Percentiles rank a stretch among this genome's conserved stretches.
Conservation (phyloP, 2,888 invertebrate genomes). For the Drosophila basisetae region DNA sequence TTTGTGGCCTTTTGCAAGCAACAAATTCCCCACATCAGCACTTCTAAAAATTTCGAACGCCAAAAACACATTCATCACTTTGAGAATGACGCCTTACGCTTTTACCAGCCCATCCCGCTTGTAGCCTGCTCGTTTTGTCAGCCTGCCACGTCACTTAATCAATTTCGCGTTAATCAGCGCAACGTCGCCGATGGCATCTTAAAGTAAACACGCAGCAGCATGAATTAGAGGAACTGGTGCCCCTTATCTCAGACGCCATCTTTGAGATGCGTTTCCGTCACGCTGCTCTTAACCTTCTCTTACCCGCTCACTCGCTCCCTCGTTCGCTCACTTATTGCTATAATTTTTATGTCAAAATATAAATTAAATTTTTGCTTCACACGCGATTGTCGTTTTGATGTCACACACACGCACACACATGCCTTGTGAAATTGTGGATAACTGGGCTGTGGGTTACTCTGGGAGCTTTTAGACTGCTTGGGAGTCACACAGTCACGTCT, state of each 20-base stretch:
- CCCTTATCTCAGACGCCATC: conserved; percentile 59
- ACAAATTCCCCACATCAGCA: not conserved
- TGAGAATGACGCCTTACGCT: conserved; percentile 37
- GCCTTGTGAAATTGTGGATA: conserved; percentile 25
- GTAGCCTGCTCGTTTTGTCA: not conserved
- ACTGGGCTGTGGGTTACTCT: conserved; percentile 19
- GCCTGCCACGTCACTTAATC: conserved; percentile 75
- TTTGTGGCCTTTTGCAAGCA: conserved; percentile 4
- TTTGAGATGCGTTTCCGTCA: conserved; percentile 64
- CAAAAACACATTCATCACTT: conserved; percentile 71
- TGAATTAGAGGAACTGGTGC: conserved; percentile 40
- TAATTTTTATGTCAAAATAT: conserved; percentile 81
- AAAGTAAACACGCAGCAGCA: conserved; percentile 70
- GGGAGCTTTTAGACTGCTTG: conserved; percentile 47
- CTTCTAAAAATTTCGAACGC: conserved; percentile 17
- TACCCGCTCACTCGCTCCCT: conserved; percentile 3
- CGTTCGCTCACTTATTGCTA: conserved; percentile 72
- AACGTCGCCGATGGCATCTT: conserved; percentile 80
- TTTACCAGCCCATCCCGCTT: conserved; percentile 4
- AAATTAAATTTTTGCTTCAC: conserved; percentile 81
- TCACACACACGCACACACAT: conserved; percentile 47
- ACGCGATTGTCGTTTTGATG: conserved; percentile 82
- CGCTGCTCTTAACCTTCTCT: conserved; percentile 29
- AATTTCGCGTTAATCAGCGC: conserved; percentile 79
- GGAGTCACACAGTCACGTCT: conserved; percentile 80